Evolutionary conservation across 37 sponge, comb jelly and placozoan genomes (phyloP), one percentile per base, ranked within the genome.

Genomic region (Lycopodina hypogea): DNA sequence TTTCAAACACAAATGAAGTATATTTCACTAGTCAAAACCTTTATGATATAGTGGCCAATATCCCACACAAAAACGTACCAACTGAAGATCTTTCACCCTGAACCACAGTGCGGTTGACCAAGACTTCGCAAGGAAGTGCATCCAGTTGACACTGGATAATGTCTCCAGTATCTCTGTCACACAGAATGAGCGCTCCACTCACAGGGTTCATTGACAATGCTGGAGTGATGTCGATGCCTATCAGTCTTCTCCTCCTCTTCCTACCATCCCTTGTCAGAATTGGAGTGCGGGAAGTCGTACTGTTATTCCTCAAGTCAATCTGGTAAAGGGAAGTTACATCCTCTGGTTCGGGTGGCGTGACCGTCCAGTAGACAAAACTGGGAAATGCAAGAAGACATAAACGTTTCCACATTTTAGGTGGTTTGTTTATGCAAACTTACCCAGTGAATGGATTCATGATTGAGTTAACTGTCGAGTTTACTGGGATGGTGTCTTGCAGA

Each of bases 141-240:
- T 29, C 34, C 35, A 34, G 66, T 34, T 34, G 7, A 56, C 90
- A 90, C 14, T 68, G 56, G 38, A 76, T 48, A 28, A 90, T 90
- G 71, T 84, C 50, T 33, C 81, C 86, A 70, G 52, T 80, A 21
- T 0, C 18, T 12, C 34, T 35, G 61, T 76, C 74, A 71, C 62
- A 81, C 28, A 90, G 39, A 77, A 79, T 76, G 33, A 84, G 65
- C 0, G 45, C 36, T 15, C 86, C 78, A 52, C 77, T 89, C 38
- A 33, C 9, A 42, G 81, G 81, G 8, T 84, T 78, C 19, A 75
- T 69, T 15, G 72, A n/a, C 26, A 90, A 19, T 0, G 72, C 86
- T 22, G 59, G 36, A 1, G 77, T 57, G 21, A 76, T 38, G n/a
- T 26, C 4, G 69, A 0, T 28, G 28, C 39, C 8, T 23, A 14